Evolutionary conservation across 2,113 vertebrate genomes (phyloP).

Genomic region (Dinomys branickii): DNA sequence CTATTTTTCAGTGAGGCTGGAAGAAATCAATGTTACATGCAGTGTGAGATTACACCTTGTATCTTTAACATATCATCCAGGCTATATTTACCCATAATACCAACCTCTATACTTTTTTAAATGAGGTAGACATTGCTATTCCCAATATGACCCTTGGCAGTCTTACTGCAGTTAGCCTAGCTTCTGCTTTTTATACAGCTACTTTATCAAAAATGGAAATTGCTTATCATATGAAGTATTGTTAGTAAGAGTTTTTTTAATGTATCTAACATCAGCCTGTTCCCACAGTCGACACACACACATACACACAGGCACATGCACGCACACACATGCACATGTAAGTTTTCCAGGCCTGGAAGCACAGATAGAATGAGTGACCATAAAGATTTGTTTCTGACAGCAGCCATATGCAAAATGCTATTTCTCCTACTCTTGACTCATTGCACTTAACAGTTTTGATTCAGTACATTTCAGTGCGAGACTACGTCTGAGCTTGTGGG

Average conservation of each 20-base stretch:
- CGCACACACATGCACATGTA: neutral
- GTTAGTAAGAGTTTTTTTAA: neutral
- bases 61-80: neutral
- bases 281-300: neutral
- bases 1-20: neutral
- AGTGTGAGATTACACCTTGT: neutral
- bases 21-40: neutral
- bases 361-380: neutral
- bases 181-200: slow-evolving; percentile 23
- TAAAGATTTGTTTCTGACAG: slow-evolving; percentile 10
- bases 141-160: neutral
- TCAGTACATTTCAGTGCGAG: neutral
- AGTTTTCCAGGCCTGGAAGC: neutral
- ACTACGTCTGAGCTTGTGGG: neutral
- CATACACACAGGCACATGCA: neutral
- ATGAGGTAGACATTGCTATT: neutral
- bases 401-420: neutral
- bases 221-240: neutral
- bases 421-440: neutral
- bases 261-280: slow-evolving; percentile 33
- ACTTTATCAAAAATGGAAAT: slow-evolving; percentile 18
- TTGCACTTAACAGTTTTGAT: neutral
- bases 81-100: neutral
- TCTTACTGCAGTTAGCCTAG: neutral
- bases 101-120: neutral